Conservation (phyloP, 2,888 invertebrate species). For the Salticus scenicus region DNA sequence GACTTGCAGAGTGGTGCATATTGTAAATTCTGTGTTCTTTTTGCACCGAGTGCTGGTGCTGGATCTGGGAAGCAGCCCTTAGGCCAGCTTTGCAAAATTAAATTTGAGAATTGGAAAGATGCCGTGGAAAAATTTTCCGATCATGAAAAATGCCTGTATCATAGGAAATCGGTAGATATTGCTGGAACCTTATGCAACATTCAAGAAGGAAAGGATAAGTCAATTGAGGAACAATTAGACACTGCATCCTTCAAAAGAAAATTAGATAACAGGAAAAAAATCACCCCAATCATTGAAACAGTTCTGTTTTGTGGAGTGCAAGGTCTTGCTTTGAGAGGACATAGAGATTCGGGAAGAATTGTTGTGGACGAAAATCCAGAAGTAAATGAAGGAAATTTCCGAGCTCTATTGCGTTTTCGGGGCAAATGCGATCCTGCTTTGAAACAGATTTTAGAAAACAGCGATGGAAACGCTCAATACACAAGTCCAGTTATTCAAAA, state of each 20-base stretch:
- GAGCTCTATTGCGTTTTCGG: neutral
- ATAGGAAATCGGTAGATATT: neutral
- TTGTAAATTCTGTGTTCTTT: slow-evolving; percentile 7
- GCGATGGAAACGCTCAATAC: slow-evolving; percentile 1
- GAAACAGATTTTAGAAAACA: neutral
- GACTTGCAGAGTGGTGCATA: neutral
- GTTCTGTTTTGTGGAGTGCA: neutral
- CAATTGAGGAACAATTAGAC: neutral
- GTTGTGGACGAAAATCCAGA: neutral
- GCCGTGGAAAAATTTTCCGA: neutral
- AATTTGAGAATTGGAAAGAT: slow-evolving; percentile 3
- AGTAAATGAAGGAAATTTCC: neutral
- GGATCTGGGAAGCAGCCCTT: neutral
- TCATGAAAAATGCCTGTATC: neutral
- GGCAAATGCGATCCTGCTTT: neutral
- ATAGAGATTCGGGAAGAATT: slow-evolving; percentile 8
- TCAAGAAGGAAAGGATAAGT: neutral
- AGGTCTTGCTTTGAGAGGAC: neutral
- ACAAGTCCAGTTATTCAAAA: neutral
- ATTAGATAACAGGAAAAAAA: slow-evolving; percentile 4
- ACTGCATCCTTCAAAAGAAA: neutral
- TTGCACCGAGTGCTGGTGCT: neutral
- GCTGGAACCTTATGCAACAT: neutral
- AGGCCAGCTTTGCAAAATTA: neutral
- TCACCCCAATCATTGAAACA: slow-evolving; percentile 3